Evolutionary conservation across 2,888 invertebrate species (phyloP).

Genomic region (Melinopterus prodromus): DNA sequence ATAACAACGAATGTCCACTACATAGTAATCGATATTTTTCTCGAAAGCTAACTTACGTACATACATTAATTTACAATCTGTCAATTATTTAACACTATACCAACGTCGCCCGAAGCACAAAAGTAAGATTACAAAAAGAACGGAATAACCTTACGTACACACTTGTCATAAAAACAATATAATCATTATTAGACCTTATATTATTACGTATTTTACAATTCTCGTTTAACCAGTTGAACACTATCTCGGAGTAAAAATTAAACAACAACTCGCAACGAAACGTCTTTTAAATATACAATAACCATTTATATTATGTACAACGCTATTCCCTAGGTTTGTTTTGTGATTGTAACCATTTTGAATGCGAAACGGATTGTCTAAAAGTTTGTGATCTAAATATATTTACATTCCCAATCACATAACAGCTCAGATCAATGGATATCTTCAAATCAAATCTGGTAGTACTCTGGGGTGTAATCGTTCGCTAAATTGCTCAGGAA

Average conservation of each 20-base stretch:
- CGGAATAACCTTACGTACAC: slow-evolving; percentile 4
- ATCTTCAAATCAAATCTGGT: slow-evolving; percentile 69
- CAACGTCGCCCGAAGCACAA: background rate
- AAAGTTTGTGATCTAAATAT: slow-evolving; percentile 10
- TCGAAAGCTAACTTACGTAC: slow-evolving; percentile 42
- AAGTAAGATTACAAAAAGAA: background rate
- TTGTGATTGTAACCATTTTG: slow-evolving; percentile 30
- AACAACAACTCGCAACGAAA: slow-evolving; percentile 5
- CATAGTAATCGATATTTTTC: background rate
- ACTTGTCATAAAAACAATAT: background rate
- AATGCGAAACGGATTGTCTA: slow-evolving; percentile 35
- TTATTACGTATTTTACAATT: background rate
- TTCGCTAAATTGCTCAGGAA: slow-evolving; percentile 92
- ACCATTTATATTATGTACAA: slow-evolving; percentile 13
- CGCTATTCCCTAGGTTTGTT: slow-evolving; percentile 10
- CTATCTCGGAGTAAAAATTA: slow-evolving; percentile 4
- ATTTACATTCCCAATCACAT: slow-evolving; percentile 33
- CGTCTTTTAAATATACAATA: slow-evolving; percentile 10
- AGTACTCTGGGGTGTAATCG: slow-evolving; percentile 93
- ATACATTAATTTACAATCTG: slow-evolving; percentile 52
- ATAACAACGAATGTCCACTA: slow-evolving; percentile 55
- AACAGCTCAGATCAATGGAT: slow-evolving; percentile 36
- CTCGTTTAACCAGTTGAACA: background rate
- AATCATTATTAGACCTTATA: background rate
- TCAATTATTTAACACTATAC: background rate